Percentiles rank a stretch among this genome's conserved stretches.
These are phyloP conservation scores for Bos taurus DNA, from an alignment of 2,113 vertebrate species.

Conservation along the genomic window ARS-UCD2.0 NC_037349.1:18961501-18962000, in stretches of 20 bases:
- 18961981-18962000: not conserved
- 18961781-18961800: not conserved
- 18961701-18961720: not conserved
- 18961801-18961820: not conserved
- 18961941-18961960: not conserved
- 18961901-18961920: not conserved
- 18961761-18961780: not conserved
- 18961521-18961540: not conserved
- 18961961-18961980: not conserved
- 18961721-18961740: not conserved
- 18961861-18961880: not conserved
- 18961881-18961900: not conserved
- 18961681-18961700: not conserved
- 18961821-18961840: not conserved
- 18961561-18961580: too few species aligned
- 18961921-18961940: not conserved
- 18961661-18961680: not conserved
- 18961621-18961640: not conserved
- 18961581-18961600: not conserved
- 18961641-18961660: not conserved
- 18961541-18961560: not conserved
- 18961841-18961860: not conserved
- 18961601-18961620: not conserved
- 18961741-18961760: not conserved
- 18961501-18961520: not conserved